Evolutionary conservation across 2,113 vertebrate genomes (phyloP).

Genomic region (Herpailurus yagouaroundi): DNA sequence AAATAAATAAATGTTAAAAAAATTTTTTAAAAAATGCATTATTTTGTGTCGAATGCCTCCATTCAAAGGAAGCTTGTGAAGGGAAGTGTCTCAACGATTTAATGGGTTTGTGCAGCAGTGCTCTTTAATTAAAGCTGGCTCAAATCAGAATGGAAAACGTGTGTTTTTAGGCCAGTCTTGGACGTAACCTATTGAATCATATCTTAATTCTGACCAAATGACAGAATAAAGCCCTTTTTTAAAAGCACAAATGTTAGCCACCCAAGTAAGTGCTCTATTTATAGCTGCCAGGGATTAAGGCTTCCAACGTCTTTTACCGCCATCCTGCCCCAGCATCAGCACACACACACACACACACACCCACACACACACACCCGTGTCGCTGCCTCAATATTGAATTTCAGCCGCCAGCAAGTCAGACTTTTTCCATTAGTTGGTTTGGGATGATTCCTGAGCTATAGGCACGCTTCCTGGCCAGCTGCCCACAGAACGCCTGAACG

Average conservation of each 20-base stretch:
- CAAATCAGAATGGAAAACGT: slow-evolving; percentile 39
- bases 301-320: slow-evolving; percentile 72
- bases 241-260: slow-evolving; percentile 65
- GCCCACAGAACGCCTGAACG: slow-evolving; percentile 58
- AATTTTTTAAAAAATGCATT: background rate
- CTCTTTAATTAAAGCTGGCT: slow-evolving; percentile 72
- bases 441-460: slow-evolving; percentile 61
- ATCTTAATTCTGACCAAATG: slow-evolving; percentile 76
- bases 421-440: slow-evolving; percentile 70
- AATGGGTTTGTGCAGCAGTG: slow-evolving; percentile 55
- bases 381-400: slow-evolving; percentile 70
- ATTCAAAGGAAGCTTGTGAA: slow-evolving; percentile 36
- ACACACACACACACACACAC: background rate
- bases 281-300: slow-evolving; percentile 73
- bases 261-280: slow-evolving; percentile 79
- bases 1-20: too few relatives aligned
- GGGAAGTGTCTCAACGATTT: slow-evolving; percentile 50
- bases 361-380: slow-evolving; percentile 3
- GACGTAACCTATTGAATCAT: slow-evolving; percentile 58
- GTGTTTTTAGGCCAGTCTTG: slow-evolving; percentile 57
- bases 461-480: slow-evolving; percentile 58
- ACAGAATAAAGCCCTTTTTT: slow-evolving; percentile 76
- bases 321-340: background rate
- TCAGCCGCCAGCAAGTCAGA: slow-evolving; percentile 71
- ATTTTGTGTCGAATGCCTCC: slow-evolving; percentile 39